Evolutionary conservation across 1,140 invertebrate genomes (phyloP), one percentile per base, ranked within the genome.

Genomic region (Nasonia longicornis): DNA sequence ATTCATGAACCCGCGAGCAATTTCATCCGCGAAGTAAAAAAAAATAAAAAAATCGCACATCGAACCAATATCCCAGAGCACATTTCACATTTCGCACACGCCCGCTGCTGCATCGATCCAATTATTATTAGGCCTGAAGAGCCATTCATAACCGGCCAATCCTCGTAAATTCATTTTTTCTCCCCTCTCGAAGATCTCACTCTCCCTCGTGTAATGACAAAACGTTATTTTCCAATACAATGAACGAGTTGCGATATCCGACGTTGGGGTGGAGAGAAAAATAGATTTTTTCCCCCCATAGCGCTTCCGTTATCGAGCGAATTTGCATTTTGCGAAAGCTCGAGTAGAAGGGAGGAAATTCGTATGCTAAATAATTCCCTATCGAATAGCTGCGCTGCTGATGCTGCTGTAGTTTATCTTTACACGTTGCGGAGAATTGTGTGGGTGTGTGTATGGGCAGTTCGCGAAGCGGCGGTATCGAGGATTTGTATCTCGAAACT

Each of bases 341-440:
- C 20, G 29, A 35, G 31, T n/a, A 42, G 38, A 45, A 7, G 1
- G 22, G 0, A 45, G 38, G 38, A 72, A 72, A 72, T 72, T 72
- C 42, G 38, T 26, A 48, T 72, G 70, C n/a, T 72, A 72, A 72
- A 72, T 72, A 72, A 72, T 45, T 45, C 11, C n/a, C 42, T 26
- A 72, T 72, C 70, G 26, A 72, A 45, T 2, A 26, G 26, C 1
- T 26, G 26, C 26, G 35, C 38, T 42, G 42, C 22, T 38, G 31
- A 45, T 52, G 2, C 16, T 16, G 52, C 52, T 7, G 52, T n/a
- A 48, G 42, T 72, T 72, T 72, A 45, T 72, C 70, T 72, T 48
- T 26, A 48, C 38, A 48, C 22, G 20, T 48, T 42, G 10, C 8
- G 8, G 10, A 48, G 8, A 48, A 48, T 20, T 22, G n/a, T 67